Base-by-base conservation (phyloP, 2,888 invertebrate species). In the Carcina quercana region DNA sequence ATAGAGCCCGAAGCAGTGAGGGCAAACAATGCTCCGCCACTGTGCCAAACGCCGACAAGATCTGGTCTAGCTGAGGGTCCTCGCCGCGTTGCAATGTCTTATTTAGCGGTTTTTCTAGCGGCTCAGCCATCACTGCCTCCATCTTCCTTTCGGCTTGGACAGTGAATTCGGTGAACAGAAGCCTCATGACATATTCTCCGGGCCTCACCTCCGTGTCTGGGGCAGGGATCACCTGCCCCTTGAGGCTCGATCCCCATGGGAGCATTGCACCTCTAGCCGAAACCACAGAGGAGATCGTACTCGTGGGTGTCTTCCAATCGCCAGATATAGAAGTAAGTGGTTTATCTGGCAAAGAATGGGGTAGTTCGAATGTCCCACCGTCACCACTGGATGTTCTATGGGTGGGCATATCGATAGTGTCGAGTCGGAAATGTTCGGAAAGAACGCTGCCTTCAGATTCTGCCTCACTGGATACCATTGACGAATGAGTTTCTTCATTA, bases 21-120 rank as follows among this genome's bases (percentile, higher is more conserved):
- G 99, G 99, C 43, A 99, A 82, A 71, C 98, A 98, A 67, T 98
- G 97, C 66, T 99, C 99, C 1, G 98, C 96, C 2, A 97, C 96
- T 6, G 94, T 93, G 10, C 97, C 96, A 57, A 98, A 91, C 0
- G 97, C 94, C 30, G 91, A 92, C 27, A 98, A 78, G 24, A 98
- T 86, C 74, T 98, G 96, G 74, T 99, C 98, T 59, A 99, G 93
- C 49, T 96, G 94, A 5, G 91, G 83, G 80, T 99, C 98, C 83
- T 99, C 98, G 6, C 98, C 98, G 43, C 97, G 88, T 79, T 98
- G 98, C 33, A 99, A 75, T 2, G 96, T 90, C 86, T 98, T 98
- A 15, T 96, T 95, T 20, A 99, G 73, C n/a, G 95, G 92, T 64
- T 95, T 95, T 63, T 98, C 98, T 72, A 93, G 83, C 38, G 94